Evolutionary conservation across 2,888 invertebrate species (phyloP).

Genomic region (Amphimallon solstitiale): DNA sequence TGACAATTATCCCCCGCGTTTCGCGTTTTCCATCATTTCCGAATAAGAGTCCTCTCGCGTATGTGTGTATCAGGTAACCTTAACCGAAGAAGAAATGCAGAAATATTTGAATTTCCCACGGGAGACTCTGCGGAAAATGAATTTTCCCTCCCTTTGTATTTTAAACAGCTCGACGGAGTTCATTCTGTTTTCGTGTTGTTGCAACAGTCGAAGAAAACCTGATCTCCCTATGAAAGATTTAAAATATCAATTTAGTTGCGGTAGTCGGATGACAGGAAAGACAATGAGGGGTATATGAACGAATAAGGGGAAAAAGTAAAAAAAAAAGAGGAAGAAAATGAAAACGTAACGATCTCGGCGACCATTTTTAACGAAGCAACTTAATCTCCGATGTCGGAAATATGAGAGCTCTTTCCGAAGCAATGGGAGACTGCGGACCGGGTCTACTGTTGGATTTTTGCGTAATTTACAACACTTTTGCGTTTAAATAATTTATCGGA

Average conservation of each 20-base stretch:
- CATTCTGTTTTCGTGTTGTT: conserved; percentile 7
- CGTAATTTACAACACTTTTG: conserved; percentile 58
- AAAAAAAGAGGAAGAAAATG: conserved; percentile 36
- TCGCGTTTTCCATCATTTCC: conserved; percentile 57
- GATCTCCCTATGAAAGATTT: conserved; percentile 26
- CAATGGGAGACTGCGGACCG: too few species aligned
- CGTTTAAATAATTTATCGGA: conserved; percentile 61
- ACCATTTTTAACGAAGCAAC: conserved; percentile 44
- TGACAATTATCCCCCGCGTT: conserved; percentile 58
- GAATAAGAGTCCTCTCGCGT: conserved; percentile 44
- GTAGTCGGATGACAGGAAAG: conserved; percentile 8
- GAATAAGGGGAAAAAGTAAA: too few species aligned
- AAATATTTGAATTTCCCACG: conserved; percentile 61
- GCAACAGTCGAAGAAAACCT: conserved; percentile 9
- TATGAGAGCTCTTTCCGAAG: conserved; percentile 47
- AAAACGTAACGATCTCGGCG: conserved; percentile 38
- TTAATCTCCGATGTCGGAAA: conserved; percentile 49
- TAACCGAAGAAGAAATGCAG: conserved; percentile 52
- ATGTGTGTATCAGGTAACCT: conserved; percentile 57
- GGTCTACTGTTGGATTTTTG: conserved; percentile 44
- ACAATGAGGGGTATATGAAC: too few species aligned
- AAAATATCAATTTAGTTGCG: conserved; percentile 15
- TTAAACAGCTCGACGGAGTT: conserved; percentile 39
- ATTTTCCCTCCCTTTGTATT: conserved; percentile 54
- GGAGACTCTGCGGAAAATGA: conserved; percentile 55